Evolutionary conservation across 2,113 vertebrate genomes (phyloP), one percentile per base, ranked within the genome.

Genomic region (Hiodon alosoides): DNA sequence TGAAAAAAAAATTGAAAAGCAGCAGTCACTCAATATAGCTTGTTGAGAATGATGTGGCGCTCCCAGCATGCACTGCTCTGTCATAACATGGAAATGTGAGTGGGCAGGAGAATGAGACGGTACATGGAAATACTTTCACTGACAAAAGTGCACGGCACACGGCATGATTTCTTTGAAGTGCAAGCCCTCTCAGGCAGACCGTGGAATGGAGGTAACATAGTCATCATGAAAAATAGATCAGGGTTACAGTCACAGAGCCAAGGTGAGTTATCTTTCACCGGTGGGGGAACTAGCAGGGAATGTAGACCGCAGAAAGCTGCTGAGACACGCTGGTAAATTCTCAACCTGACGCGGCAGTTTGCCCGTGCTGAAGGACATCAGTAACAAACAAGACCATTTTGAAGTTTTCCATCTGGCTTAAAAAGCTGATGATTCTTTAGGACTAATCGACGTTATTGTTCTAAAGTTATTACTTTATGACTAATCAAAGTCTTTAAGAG

Each of bases 211-310:
- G 69, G 69, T 55, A 50, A 67, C 60, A 57, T 52, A n/a, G 61
- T 60, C 70, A 31, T 31, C 31, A 67, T 72, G 69, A 72, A 77
- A 72, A 67, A 77, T 77, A 67, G 76, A 77, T 77, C 7, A 67
- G 14, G 47, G 72, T 65, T 71, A 66, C 59, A 64, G 71, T 60
- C 72, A 70, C 76, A 46, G 65, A 66, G 57, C 62, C 57, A 64
- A 69, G 72, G 67, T 68, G 71, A 59, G 7, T 11, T 75, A 8
- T 47, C 71, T 7, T 13, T 64, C 53, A 52, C 71, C 16, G 55
- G 55, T 65, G 52, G 47, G 50, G 69, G 69, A 31, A 61, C 64
- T 55, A 31, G 70, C 67, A 79, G 76, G 71, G 16, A 67, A 17
- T 3, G 64, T 17, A 8, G 5, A 46, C 54, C 62, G 52, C 11